Conservation (phyloP, 2,113 vertebrate species). For the Pteropus alecto region DNA sequence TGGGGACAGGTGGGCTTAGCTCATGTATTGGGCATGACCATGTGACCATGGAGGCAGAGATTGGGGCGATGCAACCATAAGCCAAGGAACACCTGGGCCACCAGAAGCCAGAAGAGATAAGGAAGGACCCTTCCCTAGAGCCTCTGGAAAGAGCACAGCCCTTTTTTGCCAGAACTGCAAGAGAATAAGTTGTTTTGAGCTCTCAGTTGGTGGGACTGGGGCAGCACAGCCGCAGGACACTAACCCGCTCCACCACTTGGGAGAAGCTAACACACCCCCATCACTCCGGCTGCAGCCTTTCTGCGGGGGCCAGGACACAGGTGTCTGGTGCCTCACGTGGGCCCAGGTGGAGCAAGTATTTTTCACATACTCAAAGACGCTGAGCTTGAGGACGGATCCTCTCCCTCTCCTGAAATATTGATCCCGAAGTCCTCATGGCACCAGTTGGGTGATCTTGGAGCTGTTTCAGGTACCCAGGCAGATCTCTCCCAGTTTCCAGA, state of each 20-base stretch:
- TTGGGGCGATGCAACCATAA: neutral
- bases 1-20: neutral
- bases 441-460: neutral
- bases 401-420: too few relatives aligned
- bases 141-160: neutral
- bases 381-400: neutral
- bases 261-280: neutral
- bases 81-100: neutral
- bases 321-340: neutral
- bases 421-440: neutral
- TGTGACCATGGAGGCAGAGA: neutral
- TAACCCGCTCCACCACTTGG: neutral
- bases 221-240: neutral
- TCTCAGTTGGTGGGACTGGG: neutral
- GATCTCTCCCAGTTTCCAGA: neutral
- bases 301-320: too few relatives aligned
- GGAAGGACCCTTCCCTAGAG: neutral
- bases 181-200: neutral
- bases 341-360: neutral
- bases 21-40: neutral
- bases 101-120: neutral
- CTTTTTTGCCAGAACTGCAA: neutral
- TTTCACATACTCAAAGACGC: accelerated
- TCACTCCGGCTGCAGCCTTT: neutral
- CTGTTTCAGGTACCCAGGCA: neutral